Evolutionary conservation across 2,113 vertebrate species (phyloP).

Genomic region (Hassar affinis): DNA sequence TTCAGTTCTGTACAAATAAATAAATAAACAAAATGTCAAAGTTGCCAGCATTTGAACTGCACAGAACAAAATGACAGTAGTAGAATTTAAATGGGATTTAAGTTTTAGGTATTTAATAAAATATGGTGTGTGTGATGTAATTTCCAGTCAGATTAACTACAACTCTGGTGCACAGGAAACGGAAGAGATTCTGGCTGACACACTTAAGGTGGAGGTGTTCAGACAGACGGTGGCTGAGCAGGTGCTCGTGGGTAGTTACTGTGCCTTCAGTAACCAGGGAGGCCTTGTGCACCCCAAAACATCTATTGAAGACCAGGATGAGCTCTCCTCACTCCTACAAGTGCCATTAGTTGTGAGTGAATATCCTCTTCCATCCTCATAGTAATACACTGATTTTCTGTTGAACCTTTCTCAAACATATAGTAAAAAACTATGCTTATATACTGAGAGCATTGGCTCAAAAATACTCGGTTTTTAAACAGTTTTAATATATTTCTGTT

Average conservation of each 20-base stretch:
- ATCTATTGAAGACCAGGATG: slow-evolving; percentile 93
- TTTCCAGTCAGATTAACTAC: background rate
- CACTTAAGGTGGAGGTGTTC: slow-evolving; percentile 96
- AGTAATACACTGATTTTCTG: background rate
- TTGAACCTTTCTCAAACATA: background rate
- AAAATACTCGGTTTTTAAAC: background rate
- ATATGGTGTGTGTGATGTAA: background rate
- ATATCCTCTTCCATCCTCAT: background rate
- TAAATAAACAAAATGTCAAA: background rate
- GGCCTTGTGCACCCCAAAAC: slow-evolving; percentile 95
- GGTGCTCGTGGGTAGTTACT: slow-evolving; percentile 94
- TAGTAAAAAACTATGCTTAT: too few relatives aligned
- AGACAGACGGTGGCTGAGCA: slow-evolving; percentile 95
- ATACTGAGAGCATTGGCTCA: background rate
- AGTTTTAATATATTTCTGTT: background rate
- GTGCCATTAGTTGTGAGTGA: slow-evolving; percentile 94
- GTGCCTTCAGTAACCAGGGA: slow-evolving; percentile 92
- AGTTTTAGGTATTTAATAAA: background rate
- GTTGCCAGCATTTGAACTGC: background rate
- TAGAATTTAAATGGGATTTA: background rate
- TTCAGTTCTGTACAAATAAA: background rate
- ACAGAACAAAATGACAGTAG: background rate
- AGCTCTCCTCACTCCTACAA: slow-evolving; percentile 92
- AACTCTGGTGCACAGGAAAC: slow-evolving; percentile 80
- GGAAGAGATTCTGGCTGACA: slow-evolving; percentile 93